phyloP scores from a whole-genome alignment of 2,113 vertebrate species.

The Chionis minor region DNA sequence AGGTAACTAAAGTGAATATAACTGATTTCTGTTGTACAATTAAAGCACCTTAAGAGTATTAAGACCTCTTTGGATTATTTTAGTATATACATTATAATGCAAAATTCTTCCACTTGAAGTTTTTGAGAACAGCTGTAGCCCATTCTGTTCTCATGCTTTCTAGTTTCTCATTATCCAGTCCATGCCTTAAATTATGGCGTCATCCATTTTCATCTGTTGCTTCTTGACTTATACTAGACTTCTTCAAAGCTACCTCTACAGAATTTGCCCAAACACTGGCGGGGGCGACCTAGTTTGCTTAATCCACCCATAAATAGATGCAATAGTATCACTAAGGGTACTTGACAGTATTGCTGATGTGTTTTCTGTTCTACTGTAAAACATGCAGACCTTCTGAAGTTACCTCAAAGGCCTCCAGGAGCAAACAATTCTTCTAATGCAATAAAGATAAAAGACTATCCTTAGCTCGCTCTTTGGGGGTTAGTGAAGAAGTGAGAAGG shows the following conservation, averaged over 20 bases:
- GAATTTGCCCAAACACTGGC: neutral
- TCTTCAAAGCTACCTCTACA: neutral
- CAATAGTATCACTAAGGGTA: neutral
- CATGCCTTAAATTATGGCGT: neutral
- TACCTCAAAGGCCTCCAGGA: neutral
- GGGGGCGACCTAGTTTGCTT: neutral
- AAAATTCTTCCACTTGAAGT: neutral
- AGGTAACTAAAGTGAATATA: neutral
- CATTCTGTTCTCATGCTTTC: neutral
- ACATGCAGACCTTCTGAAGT: neutral
- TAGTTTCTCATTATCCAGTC: neutral
- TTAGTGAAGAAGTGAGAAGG: neutral
- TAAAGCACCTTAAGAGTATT: neutral
- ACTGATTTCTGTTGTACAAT: neutral
- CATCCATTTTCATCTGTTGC: neutral
- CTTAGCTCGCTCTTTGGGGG: neutral
- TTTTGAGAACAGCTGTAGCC: neutral
- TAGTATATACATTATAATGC: neutral
- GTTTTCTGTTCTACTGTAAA: neutral
- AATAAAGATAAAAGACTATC: neutral
- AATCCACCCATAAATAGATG: neutral
- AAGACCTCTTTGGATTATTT: neutral
- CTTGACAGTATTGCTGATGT: neutral
- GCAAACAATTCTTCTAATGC: neutral
- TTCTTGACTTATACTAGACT: neutral